Evolutionary conservation across 2,113 vertebrate genomes (phyloP).

Genomic region (Mionectes macconnelli): DNA sequence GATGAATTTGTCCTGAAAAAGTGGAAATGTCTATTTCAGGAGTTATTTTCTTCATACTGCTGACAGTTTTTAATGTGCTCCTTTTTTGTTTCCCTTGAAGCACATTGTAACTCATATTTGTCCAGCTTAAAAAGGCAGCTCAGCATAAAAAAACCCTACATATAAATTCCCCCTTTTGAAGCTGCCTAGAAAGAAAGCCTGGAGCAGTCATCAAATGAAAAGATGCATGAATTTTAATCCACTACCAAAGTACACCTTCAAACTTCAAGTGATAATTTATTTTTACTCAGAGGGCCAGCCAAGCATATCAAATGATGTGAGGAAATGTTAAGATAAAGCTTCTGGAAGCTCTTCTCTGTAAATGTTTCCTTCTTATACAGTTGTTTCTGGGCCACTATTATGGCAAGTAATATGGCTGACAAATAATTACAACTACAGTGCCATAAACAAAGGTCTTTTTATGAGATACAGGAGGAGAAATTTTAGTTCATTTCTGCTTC

Average conservation of each 20-base stretch:
- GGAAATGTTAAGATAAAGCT: slow-evolving; percentile 33
- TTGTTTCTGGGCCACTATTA: slow-evolving; percentile 23
- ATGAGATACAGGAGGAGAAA: not conserved
- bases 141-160: not conserved
- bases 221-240: slow-evolving; percentile 59
- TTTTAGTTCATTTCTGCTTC: not conserved
- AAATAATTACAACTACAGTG: not conserved
- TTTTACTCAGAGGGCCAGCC: slow-evolving; percentile 54
- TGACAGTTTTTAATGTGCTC: slow-evolving; percentile 13
- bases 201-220: slow-evolving; percentile 29
- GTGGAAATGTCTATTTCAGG: not conserved
- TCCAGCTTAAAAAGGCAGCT: slow-evolving; percentile 28
- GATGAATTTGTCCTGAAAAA: not conserved
- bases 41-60: not conserved
- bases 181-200: slow-evolving; percentile 33
- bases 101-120: slow-evolving; percentile 15
- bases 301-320: slow-evolving; percentile 40
- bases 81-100: slow-evolving; percentile 46
- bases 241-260: slow-evolving; percentile 18
- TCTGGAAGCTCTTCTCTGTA: slow-evolving; percentile 30
- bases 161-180: slow-evolving; percentile 3
- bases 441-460: not conserved
- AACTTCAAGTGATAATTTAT: slow-evolving; percentile 41
- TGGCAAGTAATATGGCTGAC: not conserved
- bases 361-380: not conserved